Conservation (phyloP, 2,888 invertebrate genomes). For the Synergus umbraculus region DNA sequence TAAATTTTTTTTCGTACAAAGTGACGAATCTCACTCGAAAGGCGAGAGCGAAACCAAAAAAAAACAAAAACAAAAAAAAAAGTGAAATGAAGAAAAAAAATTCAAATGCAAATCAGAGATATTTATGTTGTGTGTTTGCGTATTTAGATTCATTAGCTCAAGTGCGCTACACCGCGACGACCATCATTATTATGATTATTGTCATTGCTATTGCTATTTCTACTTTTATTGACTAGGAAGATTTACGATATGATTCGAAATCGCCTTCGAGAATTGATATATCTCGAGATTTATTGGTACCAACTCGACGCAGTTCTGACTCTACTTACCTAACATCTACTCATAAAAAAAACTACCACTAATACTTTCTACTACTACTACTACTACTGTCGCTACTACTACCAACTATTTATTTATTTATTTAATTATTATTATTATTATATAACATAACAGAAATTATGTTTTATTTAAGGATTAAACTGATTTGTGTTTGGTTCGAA, state of each 20-base stretch:
- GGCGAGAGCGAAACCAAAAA: conserved; percentile 37
- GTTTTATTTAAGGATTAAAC: conserved; percentile 78
- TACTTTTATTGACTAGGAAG: conserved; percentile 36
- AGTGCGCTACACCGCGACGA: conserved; percentile 33
- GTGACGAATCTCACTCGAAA: conserved; percentile 31
- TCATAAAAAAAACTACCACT: conserved; percentile 50
- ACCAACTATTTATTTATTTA: conserved; percentile 76
- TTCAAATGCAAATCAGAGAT: conserved; percentile 40
- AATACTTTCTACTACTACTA: conserved; percentile 58
- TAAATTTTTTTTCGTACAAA: conserved; percentile 45
- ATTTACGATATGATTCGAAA: conserved; percentile 29
- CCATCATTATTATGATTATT: conserved; percentile 35
- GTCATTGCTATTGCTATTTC: conserved; percentile 34
- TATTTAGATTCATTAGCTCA: conserved; percentile 31
- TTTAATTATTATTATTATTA: conserved; percentile 74
- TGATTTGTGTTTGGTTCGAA: conserved; percentile 77
- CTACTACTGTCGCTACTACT: conserved; percentile 65
- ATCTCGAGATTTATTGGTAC: conserved; percentile 19
- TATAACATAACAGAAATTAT: conserved; percentile 76
- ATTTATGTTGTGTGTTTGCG: conserved; percentile 40
- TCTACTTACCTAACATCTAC: conserved; percentile 56
- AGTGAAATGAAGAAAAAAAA: conserved; percentile 27
- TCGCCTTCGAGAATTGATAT: conserved; percentile 32
- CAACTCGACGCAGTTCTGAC: conserved; percentile 48
- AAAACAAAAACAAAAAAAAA: conserved; percentile 6